Percentiles rank a stretch among this genome's conserved stretches.
phyloP scores from a whole-genome alignment of 2,888 invertebrate genomes.

The Sesia bembeciformis region DNA sequence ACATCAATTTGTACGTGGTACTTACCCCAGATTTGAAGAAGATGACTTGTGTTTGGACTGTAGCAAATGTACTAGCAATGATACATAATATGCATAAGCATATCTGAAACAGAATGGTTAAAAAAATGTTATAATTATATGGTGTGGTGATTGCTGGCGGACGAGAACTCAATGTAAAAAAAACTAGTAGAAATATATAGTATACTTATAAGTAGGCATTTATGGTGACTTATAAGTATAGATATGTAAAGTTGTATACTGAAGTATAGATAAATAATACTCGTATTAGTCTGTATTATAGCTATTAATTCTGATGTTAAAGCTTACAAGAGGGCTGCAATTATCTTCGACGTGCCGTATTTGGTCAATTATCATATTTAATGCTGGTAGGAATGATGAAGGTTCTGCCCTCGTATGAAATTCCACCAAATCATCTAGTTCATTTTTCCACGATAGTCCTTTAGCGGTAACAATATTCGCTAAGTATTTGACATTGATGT shows the following conservation, averaged over 20 bases:
- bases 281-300: not conserved
- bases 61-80: constrained; percentile 28
- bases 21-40: constrained; percentile 29
- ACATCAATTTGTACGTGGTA: not conserved
- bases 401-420: constrained; percentile 23
- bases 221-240: no score
- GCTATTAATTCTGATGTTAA: not conserved
- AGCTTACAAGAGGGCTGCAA: constrained; percentile 35
- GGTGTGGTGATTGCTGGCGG: no score
- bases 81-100: constrained; percentile 18
- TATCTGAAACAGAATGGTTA: constrained; percentile 19
- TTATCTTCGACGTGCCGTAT: constrained; percentile 20
- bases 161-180: no score
- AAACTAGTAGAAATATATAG: no score
- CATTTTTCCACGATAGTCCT: constrained; percentile 28
- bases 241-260: no score
- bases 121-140: not conserved
- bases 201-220: no score
- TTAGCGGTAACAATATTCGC: constrained; percentile 12
- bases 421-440: constrained; percentile 19
- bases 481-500: constrained; percentile 31
- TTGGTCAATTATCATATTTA: constrained; percentile 28
- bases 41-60: constrained; percentile 26
- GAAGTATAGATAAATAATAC: no score
- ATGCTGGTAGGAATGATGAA: constrained; percentile 24